Evolutionary conservation across 2,888 invertebrate species (phyloP).

Genomic region (Tetragnatha montana): DNA sequence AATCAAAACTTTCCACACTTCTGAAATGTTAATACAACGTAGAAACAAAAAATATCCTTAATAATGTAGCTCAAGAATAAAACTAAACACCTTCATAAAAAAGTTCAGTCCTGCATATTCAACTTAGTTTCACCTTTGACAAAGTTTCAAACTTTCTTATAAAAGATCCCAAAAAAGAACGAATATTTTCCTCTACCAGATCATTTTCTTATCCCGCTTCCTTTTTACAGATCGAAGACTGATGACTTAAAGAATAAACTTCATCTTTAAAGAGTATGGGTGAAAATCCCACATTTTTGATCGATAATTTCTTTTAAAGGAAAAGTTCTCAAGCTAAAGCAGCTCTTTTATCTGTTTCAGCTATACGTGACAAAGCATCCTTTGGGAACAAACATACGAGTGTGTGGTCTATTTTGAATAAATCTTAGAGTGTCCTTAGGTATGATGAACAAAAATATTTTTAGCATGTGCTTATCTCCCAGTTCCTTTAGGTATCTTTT

Average conservation of each 20-base stretch:
- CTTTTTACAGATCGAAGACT: slow-evolving; percentile 12
- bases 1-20: no score
- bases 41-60: no score
- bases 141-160: neutral
- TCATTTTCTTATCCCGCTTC: neutral
- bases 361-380: neutral
- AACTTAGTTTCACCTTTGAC: neutral
- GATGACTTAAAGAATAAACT: slow-evolving; percentile 15
- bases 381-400: neutral
- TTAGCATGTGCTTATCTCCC: no score
- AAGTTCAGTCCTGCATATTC: neutral
- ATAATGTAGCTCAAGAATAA: neutral
- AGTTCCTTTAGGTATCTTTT: no score
- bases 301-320: slow-evolving; percentile 17
- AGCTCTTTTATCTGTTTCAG: neutral
- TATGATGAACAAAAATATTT: no score
- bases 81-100: neutral
- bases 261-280: neutral
- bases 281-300: slow-evolving; percentile 1
- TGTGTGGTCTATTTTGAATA: neutral
- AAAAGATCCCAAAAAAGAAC: neutral
- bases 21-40: no score
- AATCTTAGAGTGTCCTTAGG: no score
- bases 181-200: neutral
- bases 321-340: neutral